Evolutionary conservation across 1,140 invertebrate species (phyloP), one percentile per base, ranked within the genome.

Genomic region (Euura lappo): DNA sequence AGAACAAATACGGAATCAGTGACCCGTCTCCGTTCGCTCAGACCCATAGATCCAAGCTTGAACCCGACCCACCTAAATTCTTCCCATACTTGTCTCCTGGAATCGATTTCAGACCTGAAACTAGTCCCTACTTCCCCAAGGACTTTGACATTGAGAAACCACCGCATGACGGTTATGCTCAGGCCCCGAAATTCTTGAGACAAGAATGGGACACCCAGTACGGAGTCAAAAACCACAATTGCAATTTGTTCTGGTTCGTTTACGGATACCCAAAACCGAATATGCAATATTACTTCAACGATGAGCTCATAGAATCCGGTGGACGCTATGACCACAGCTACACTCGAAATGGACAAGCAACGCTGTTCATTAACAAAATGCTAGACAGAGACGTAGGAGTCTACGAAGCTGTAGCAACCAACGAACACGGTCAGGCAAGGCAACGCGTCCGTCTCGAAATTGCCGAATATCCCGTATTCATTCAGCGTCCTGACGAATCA

Each of bases 1-100:
- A 98, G 81, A 98, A 98, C 84, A 96, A 97, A 84, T 96, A 96
- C 81, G 97, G 97, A n/a, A 91, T 98, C n/a, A 97, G 96, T 84
- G 97, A 98, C 83, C 97, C 97, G 0, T 97, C 95, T 45, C 96
- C 96, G 5, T 96, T 92, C 81, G 94, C 93, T 0, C 90, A 93
- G 70, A 97, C 96, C 0, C 94, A 94, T 79, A 90, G 90, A 71
- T 91, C 93, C 46, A 94, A 94, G 85, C 85, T 97, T 2, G 92
- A 96, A 79, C 93, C 94, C 3, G 93, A 95, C 28, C 92, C 93
- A 65, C 92, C 93, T 0, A 94, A 93, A 79, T 94, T 94, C 84
- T 91, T 92, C 72, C 94, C 95, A 0, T 94, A 95, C 76, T 83
- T 96, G 44, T 91, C 93, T 67, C 93, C 94, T 3, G 94, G 93